Percentiles rank a stretch among this genome's conserved stretches.
Conservation (phyloP, 2,888 invertebrate genomes). For the Stictocephala bisonia region DNA sequence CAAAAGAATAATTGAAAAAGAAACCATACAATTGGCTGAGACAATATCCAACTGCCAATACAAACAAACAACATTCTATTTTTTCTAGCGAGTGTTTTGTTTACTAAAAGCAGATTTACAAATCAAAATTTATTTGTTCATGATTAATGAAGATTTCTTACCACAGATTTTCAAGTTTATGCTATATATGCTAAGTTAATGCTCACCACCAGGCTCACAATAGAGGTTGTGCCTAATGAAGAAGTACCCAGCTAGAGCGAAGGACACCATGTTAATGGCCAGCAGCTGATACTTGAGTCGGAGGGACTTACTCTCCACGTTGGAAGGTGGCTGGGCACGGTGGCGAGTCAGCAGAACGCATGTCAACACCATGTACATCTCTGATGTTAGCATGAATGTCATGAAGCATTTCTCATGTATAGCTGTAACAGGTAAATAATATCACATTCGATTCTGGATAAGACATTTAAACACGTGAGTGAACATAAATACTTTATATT, state of each 20-base stretch:
- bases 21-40: no score
- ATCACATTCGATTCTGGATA: no score
- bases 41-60: not conserved
- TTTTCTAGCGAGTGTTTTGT: not conserved
- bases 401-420: constrained; percentile 90
- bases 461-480: no score
- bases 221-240: constrained; percentile 90
- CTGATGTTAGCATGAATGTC: constrained; percentile 85
- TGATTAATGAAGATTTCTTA: not conserved
- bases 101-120: not conserved
- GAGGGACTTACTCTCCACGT: constrained; percentile 75
- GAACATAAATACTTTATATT: no score
- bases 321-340: constrained; percentile 70
- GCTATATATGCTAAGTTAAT: not conserved
- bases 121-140: not conserved
- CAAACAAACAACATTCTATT: not conserved
- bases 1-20: no score
- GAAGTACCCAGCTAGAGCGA: constrained; percentile 85
- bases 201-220: constrained; percentile 93
- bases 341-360: constrained; percentile 78
- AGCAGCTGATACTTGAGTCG: constrained; percentile 82
- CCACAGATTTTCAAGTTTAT: not conserved
- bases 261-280: constrained; percentile 77
- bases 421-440: constrained; percentile 70
- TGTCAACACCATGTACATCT: constrained; percentile 87